Evolutionary conservation across 2,113 vertebrate species (phyloP).

Genomic region (Corydoras maculifer): DNA sequence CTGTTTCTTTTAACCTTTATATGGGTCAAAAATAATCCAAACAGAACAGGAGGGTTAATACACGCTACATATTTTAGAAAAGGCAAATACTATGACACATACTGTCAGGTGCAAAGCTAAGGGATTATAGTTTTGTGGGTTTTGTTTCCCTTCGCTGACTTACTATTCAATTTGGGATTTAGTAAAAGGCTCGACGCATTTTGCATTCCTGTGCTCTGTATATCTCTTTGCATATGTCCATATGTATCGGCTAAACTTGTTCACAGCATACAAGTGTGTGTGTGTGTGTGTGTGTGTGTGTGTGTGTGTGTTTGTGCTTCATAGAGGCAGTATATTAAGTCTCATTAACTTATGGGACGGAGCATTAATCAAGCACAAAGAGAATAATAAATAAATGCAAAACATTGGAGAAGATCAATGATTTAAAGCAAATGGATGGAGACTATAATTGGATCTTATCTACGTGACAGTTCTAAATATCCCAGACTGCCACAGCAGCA

Average conservation of each 20-base stretch:
- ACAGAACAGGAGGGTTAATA: too few species aligned
- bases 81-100: background rate
- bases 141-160: background rate
- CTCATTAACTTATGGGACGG: conserved; percentile 10
- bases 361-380: conserved; percentile 4
- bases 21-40: too few species aligned
- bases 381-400: conserved; percentile 1
- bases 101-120: background rate
- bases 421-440: conserved; percentile 22
- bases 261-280: too few species aligned
- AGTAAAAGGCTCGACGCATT: background rate
- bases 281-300: too few species aligned
- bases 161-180: background rate
- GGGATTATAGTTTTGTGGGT: background rate
- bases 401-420: conserved; percentile 20
- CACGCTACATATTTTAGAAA: too few species aligned
- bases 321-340: background rate
- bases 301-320: too few species aligned
- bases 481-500: background rate
- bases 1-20: too few species aligned
- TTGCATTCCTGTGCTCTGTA: background rate
- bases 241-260: background rate
- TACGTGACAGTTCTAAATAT: background rate
- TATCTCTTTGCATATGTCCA: background rate
- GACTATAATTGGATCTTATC: conserved; percentile 14